Conservation (phyloP, 1,140 invertebrate genomes). For the Drosophila subobscura region DNA sequence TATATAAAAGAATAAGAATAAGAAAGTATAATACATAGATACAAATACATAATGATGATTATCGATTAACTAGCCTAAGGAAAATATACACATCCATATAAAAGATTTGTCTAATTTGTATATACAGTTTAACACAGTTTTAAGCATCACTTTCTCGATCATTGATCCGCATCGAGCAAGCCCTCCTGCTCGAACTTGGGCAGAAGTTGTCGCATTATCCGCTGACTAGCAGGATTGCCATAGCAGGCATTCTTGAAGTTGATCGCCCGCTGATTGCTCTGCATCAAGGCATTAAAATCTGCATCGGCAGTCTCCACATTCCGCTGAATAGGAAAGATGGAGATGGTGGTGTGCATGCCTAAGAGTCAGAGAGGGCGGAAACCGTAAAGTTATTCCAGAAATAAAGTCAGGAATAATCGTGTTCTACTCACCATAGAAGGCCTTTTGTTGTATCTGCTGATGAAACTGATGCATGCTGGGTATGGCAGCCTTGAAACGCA, state of each 20-base stretch:
- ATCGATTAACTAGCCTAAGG: too few species aligned
- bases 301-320: slow-evolving; percentile 76
- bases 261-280: slow-evolving; percentile 59
- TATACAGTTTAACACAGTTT: slow-evolving; percentile 8
- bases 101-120: neutral
- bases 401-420: neutral
- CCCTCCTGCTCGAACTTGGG: slow-evolving; percentile 65
- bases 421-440: slow-evolving; percentile 67
- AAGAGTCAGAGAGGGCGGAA: neutral
- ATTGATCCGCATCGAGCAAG: slow-evolving; percentile 72
- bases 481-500: slow-evolving; percentile 55
- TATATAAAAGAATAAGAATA: neutral
- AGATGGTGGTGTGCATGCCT: slow-evolving; percentile 68
- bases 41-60: neutral
- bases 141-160: neutral
- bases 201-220: slow-evolving; percentile 51
- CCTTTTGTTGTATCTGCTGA: slow-evolving; percentile 62
- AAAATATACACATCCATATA: neutral
- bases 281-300: slow-evolving; percentile 75
- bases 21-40: neutral
- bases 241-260: slow-evolving; percentile 72
- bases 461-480: slow-evolving; percentile 74
- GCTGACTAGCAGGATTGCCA: slow-evolving; percentile 50
- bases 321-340: slow-evolving; percentile 61
- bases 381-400: neutral